Evolutionary conservation across 2,113 vertebrate genomes (phyloP), one percentile per base, ranked within the genome.

Genomic region (Carassius gibelio): DNA sequence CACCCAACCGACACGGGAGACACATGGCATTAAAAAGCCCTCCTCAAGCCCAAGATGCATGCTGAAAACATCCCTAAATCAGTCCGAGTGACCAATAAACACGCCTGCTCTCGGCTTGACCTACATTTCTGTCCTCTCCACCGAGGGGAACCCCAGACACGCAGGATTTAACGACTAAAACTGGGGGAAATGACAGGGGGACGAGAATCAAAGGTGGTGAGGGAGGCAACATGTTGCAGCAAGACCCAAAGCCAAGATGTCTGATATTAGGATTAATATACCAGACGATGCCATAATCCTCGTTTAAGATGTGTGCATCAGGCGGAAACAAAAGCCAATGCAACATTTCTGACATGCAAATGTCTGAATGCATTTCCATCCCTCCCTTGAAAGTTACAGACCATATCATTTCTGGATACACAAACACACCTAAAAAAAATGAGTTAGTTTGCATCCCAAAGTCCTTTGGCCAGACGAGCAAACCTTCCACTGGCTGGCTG

Each of bases 1-100:
- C 94, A 94, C 94, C 94, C 94, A 89, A 91, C 91, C 88, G 87
- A 42, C 72, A 79, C 74, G 42, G 50, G 61, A 82, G 50, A 82
- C 64, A 81, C 79, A 81, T 34, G 62, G 21, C 77, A 80, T 64
- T 80, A 42, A 80, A 78, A 80, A 80, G 3, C 48, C 48, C 48
- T 50, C 11, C 48, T 50, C 48, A 50, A 50, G 57, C 74, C 23
- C n/a, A 34, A 36, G 26, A 55, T 48, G 8, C 15, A 52, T 3
- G 23, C 55, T 13, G 42, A 84, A 80, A 68, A 74, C 13, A 52
- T 26, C 48, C 14, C 23, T 61, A 36, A 55, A 59, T 76, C 64
- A 45, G 78, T 62, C 48, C 30, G 8, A 19, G 4, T 81, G 72
- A 77, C 48, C 6, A 72, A 78, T 62, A 52, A n/a, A 75, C 57